Evolutionary conservation across 2,797 vertebrate genomes (phyloP).

Genomic region (Acridotheres tristis): DNA sequence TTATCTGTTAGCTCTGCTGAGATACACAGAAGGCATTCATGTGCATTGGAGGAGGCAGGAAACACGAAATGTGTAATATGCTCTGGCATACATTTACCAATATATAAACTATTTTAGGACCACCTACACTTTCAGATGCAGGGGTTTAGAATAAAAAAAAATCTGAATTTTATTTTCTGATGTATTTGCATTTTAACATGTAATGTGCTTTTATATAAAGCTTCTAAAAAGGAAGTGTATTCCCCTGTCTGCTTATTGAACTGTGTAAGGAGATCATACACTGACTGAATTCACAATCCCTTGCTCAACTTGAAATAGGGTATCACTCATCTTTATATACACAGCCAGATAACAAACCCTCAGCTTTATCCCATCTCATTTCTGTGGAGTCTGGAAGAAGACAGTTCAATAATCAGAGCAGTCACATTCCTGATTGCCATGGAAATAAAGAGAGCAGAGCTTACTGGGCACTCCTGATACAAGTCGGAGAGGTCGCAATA

Average conservation of each 20-base stretch:
- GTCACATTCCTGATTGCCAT: not conserved
- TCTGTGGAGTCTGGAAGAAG: not conserved
- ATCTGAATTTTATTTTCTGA: not conserved
- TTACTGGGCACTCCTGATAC: slow-evolving; percentile 99
- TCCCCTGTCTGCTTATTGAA: not conserved
- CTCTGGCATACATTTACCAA: not conserved
- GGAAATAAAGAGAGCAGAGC: slow-evolving; percentile 63
- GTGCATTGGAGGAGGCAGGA: not conserved
- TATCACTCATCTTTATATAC: not conserved
- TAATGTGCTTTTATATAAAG: slow-evolving; percentile 1
- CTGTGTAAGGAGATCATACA: not conserved
- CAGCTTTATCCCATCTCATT: not conserved
- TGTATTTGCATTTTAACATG: not conserved
- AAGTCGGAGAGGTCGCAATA: slow-evolving; percentile 95
- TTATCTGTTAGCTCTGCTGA: slow-evolving; percentile 6
- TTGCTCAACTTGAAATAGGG: not conserved
- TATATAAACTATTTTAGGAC: slow-evolving; percentile 7
- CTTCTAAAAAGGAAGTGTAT: slow-evolving; percentile 15
- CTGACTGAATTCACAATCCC: not conserved
- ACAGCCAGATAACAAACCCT: not conserved
- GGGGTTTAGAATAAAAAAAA: not conserved
- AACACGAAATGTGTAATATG: not conserved
- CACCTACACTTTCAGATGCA: slow-evolving; percentile 16
- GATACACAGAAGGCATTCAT: slow-evolving; percentile 23
- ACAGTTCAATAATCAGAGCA: not conserved